Base-by-base conservation (phyloP, 2,797 vertebrate genomes). In the Microctenopoma stevenorrisi region DNA sequence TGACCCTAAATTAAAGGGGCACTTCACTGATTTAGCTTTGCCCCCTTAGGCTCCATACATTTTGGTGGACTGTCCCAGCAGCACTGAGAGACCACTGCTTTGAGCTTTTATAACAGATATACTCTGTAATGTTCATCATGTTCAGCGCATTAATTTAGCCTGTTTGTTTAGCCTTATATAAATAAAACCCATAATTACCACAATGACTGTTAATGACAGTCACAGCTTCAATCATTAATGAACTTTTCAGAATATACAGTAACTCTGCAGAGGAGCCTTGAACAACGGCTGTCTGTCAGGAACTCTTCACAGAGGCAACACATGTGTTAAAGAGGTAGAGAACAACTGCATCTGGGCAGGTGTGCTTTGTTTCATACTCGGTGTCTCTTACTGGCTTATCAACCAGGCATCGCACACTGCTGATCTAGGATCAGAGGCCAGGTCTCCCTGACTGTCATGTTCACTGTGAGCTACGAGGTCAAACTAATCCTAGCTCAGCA, bases 401-500 rank as follows among this genome's bases (percentile, higher is more conserved):
- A 15, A 62, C 7, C 66, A 50, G 62, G 44, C 28, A 55, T 71
- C 73, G 81, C 69, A 72, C 69, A 74, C 63, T 66, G 56, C 82
- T 81, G 78, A 80, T 78, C 63, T 63, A 76, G 74, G 82, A 77
- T 83, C 76, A 61, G 51, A 64, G 64, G 56, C 64, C 47, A 42
- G 47, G 50, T 74, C 13, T 5, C 69, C 57, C 49, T 50, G 68
- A 71, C 50, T 37, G 44, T 52, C 22, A 55, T 5, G 4, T 57
- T 65, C 57, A 26, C 26, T 33, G 61, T 63, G 33, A 72, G 35
- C 54, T 51, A 4, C 2, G 4, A 62, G 60, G 54, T 76, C 70
- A 60, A 68, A 72, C 59, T 67, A 42, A 76, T 82, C 87, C 74
- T 68, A 59, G 79, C 72, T 84, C 72, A 66, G 75, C 72, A 55